phyloP scores from a whole-genome alignment of 2,888 invertebrate genomes.

The Harpalus rufipes region DNA sequence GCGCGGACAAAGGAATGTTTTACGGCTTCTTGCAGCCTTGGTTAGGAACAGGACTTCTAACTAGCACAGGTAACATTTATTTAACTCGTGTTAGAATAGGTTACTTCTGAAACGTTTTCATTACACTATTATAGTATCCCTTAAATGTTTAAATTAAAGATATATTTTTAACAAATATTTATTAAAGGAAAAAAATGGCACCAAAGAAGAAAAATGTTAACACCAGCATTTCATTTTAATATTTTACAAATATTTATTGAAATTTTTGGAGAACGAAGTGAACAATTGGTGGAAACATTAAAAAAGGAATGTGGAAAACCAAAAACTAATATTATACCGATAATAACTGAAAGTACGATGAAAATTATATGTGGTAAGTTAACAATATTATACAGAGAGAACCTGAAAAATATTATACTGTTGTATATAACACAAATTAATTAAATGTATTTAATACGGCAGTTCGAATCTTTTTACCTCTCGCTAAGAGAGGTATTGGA shows the following conservation, averaged over 20 bases:
- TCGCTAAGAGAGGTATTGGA: too few species aligned
- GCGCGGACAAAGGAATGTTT: constrained; percentile 73
- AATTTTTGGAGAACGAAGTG: constrained; percentile 76
- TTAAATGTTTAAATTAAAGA: too few species aligned
- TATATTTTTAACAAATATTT: too few species aligned
- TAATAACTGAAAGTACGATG: constrained; percentile 75
- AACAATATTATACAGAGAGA: too few species aligned
- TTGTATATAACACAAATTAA: too few species aligned
- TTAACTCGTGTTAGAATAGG: too few species aligned
- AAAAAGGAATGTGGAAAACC: constrained; percentile 71
- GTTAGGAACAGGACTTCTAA: constrained; percentile 75
- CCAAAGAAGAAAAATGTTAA: constrained; percentile 81
- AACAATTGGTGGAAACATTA: constrained; percentile 73
- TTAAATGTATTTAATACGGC: too few species aligned
- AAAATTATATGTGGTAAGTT: constrained; percentile 40
- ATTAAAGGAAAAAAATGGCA: constrained; percentile 79
- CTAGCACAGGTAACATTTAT: constrained; percentile 73
- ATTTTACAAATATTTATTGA: constrained; percentile 78
- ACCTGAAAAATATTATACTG: too few species aligned
- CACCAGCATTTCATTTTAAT: constrained; percentile 83
- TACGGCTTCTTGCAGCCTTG: constrained; percentile 74
- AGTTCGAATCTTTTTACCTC: too few species aligned
- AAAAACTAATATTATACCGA: constrained; percentile 78
- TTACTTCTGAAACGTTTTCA: too few species aligned
- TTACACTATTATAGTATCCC: too few species aligned